These are phyloP conservation scores for Scalopus aquaticus DNA, from an alignment of 2,113 vertebrate genomes.

Conservation along the genomic window DNA sequence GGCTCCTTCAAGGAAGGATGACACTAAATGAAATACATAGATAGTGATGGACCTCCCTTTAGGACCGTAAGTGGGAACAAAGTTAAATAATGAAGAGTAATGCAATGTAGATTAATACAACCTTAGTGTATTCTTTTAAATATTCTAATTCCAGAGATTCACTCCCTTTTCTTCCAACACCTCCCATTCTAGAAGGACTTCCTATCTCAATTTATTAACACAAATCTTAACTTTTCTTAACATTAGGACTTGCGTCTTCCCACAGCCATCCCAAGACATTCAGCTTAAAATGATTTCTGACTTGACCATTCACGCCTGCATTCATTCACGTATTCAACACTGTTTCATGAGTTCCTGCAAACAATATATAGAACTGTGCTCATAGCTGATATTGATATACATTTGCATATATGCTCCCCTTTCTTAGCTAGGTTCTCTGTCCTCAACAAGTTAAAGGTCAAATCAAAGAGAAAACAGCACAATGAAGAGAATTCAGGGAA, in stretches of 20 bases:
- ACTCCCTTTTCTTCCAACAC: not conserved
- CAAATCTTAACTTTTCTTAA: not conserved
- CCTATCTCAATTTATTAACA: not conserved
- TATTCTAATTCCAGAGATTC: conserved; percentile 28
- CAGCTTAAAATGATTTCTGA: conserved; percentile 44
- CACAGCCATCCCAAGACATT: not conserved
- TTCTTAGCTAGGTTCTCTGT: not conserved
- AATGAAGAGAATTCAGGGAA: not conserved
- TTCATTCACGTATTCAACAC: not conserved
- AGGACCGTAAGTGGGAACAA: conserved; percentile 23
- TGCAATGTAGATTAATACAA: conserved; percentile 36
- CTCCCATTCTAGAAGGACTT: conserved; percentile 21
- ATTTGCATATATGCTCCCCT: not conserved
- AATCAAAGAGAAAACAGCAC: not conserved
- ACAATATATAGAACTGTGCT: not conserved
- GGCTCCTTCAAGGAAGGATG: conserved; percentile 25
- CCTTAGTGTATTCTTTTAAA: not conserved
- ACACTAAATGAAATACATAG: conserved; percentile 29
- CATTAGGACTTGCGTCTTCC: not conserved
- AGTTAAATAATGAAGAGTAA: not conserved
- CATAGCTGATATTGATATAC: not conserved
- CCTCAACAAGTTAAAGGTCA: not conserved
- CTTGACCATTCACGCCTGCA: not conserved
- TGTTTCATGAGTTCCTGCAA: not conserved
- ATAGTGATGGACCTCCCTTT: fast-evolving